phyloP scores from a whole-genome alignment of 2,888 invertebrate species.

The Drosophila planitibia region DNA sequence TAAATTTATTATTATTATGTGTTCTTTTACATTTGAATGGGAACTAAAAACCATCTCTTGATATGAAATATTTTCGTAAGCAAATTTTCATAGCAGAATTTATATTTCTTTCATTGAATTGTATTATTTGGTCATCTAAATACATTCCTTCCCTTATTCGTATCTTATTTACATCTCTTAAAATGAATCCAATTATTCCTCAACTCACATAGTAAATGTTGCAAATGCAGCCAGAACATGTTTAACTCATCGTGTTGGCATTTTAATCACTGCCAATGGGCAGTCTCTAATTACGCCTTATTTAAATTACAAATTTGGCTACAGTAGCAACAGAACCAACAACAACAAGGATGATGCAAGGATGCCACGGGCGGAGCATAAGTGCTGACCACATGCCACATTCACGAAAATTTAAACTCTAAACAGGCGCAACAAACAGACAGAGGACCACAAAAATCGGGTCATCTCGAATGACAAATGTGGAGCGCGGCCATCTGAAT shows the following conservation, averaged over 20 bases:
- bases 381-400: slow-evolving; percentile 44
- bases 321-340: slow-evolving; percentile 24
- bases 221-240: slow-evolving; percentile 43
- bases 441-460: slow-evolving; percentile 73
- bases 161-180: slow-evolving; percentile 2
- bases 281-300: slow-evolving; percentile 75
- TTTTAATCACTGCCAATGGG: slow-evolving; percentile 70
- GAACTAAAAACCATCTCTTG: background rate
- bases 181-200: background rate
- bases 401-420: slow-evolving; percentile 65
- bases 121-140: background rate
- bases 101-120: background rate
- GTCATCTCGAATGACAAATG: slow-evolving; percentile 78
- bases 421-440: slow-evolving; percentile 71
- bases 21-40: background rate
- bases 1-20: too few species aligned
- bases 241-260: slow-evolving; percentile 58
- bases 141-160: too few species aligned
- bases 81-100: background rate
- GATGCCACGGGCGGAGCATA: slow-evolving; percentile 19
- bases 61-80: too few species aligned
- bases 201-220: slow-evolving; percentile 3
- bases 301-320: slow-evolving; percentile 74
- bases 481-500: slow-evolving; percentile 39
- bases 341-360: slow-evolving; percentile 10